Evolutionary conservation across 2,888 invertebrate genomes (phyloP), one percentile per base, ranked within the genome.

Genomic region (Drosophila melanosoma): DNA sequence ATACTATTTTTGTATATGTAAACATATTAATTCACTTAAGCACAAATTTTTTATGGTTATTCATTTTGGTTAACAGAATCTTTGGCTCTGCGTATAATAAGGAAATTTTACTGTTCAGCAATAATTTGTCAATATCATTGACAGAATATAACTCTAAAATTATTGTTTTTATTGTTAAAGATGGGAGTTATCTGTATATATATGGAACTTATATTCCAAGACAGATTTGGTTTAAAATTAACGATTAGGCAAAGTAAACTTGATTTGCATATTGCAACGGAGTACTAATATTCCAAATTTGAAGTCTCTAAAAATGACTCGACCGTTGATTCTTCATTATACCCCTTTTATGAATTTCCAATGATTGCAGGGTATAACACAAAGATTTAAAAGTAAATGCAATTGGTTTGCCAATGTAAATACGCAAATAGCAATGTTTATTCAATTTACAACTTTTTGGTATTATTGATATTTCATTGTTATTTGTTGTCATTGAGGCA

Each of bases 361-460:
- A 12, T 20, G 12, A 45, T 20, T 45, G 15, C 8, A 4, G 23
- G 23, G 45, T 45, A 45, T 45, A 45, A 2, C 23, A 23, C 4
- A 7, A 15, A 15, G 23, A 45, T 8, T n/a, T n/a, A 23, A 23
- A 8, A 58, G 63, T 73, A 69, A 69, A 64, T 79, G 79, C 79
- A 79, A 52, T 72, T 79, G 38, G 38, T 53, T 45, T 51, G 59
- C 76, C 76, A 72, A 62, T 51, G 36, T 63, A 76, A 76, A 79
- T 66, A 68, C 29, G 65, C 76, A 63, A 67, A 67, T n/a, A 53
- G 56, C 32, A 63, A 79, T 52, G 38, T 66, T n/a, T 79, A 71
- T 71, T 62, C 65, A 75, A 78, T 78, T 66, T 64, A 63, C 63
- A 72, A 68, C 56, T 23, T 35, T 15, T 33, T 69, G 20, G 6